Conservation (phyloP, 2,888 invertebrate genomes). For the Coenonympha arcania region DNA sequence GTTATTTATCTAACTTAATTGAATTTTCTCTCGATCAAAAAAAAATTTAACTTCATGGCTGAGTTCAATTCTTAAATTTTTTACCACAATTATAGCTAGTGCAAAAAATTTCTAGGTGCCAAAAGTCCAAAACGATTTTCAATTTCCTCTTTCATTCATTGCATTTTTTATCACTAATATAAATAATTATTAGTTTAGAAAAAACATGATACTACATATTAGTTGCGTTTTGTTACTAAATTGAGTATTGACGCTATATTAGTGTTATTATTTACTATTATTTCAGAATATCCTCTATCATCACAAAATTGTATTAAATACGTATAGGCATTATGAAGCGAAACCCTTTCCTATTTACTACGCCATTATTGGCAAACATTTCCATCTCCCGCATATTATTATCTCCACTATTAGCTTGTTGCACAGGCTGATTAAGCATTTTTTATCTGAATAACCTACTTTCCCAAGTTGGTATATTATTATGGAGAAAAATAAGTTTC, state of each 20-base stretch:
- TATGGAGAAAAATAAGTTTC: not conserved
- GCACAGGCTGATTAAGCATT: not conserved
- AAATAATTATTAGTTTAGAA: too few species aligned
- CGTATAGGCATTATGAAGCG: not conserved
- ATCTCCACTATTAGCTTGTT: constrained; percentile 14
- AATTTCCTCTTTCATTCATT: too few species aligned
- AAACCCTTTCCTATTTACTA: constrained; percentile 2
- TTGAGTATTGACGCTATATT: too few species aligned
- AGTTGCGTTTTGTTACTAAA: too few species aligned
- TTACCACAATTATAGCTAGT: too few species aligned
- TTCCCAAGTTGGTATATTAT: not conserved
- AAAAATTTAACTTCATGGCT: not conserved
- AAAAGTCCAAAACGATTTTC: too few species aligned
- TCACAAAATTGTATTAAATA: not conserved
- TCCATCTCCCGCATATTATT: constrained; percentile 1
- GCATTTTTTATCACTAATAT: too few species aligned
- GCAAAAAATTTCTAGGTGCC: too few species aligned
- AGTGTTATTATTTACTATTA: too few species aligned
- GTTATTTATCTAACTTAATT: constrained; percentile 6
- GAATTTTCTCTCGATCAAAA: constrained; percentile 1
- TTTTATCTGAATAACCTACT: constrained; percentile 1
- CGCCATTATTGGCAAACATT: constrained; percentile 4
- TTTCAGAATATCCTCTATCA: too few species aligned
- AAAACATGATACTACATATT: too few species aligned
- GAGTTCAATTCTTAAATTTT: not conserved